These are phyloP conservation scores for Deroplatys truncata DNA, from an alignment of 2,888 invertebrate genomes.

Conservation along the genomic window DNA sequence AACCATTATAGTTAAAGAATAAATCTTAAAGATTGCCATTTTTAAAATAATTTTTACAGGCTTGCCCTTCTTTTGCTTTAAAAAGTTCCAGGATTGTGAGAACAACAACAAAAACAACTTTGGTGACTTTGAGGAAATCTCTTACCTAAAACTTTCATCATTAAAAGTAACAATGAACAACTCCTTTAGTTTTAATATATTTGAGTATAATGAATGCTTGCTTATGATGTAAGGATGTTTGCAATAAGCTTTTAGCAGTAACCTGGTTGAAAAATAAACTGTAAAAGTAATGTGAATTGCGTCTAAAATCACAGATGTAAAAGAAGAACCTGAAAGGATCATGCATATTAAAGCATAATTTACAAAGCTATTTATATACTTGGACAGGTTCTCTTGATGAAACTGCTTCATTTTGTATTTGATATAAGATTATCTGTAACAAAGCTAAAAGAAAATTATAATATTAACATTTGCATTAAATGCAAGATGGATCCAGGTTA, in stretches of 20 bases:
- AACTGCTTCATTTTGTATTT: background rate
- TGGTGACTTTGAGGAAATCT: no score
- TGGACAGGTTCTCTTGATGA: background rate
- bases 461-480: background rate
- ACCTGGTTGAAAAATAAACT: background rate
- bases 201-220: background rate
- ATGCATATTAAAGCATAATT: background rate
- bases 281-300: no score
- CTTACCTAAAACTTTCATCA: no score
- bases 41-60: no score
- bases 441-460: background rate
- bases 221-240: background rate
- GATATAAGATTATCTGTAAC: background rate
- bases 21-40: no score
- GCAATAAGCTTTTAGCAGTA: no score
- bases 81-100: no score
- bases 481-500: background rate
- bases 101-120: no score
- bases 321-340: background rate
- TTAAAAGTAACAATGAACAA: no score
- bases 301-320: background rate
- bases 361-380: background rate
- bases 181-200: no score
- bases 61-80: no score
- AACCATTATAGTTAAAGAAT: no score